Evolutionary conservation across 1,140 invertebrate genomes (phyloP).

Genomic region (Drosophila lini): DNA sequence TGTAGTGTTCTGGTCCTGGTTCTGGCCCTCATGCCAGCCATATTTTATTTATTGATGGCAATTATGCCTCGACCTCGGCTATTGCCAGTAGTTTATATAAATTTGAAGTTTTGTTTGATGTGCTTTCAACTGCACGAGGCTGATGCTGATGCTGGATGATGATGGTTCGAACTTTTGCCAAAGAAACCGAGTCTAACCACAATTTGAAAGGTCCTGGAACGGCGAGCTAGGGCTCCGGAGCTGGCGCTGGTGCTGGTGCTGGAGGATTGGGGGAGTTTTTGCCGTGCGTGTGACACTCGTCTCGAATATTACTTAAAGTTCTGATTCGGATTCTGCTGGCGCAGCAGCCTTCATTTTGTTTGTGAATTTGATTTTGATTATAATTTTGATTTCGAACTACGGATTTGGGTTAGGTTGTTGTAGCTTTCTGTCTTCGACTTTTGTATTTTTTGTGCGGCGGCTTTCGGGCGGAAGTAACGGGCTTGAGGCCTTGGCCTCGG

Average conservation of each 20-base stretch:
- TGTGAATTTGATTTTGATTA: constrained; percentile 46
- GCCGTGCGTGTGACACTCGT: constrained; percentile 47
- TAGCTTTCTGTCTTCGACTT: constrained; percentile 40
- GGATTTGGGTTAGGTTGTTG: constrained; percentile 61
- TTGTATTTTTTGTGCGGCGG: constrained; percentile 54
- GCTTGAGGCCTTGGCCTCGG: constrained; percentile 20
- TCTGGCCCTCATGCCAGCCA: constrained; percentile 50
- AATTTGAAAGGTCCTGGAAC: constrained; percentile 55
- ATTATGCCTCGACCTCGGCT: constrained; percentile 81
- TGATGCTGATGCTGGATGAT: constrained; percentile 35
- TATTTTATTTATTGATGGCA: constrained; percentile 83
- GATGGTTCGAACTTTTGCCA: constrained; percentile 72
- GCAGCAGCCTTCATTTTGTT: constrained; percentile 59
- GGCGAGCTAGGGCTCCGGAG: constrained; percentile 13
- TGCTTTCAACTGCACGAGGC: constrained; percentile 71
- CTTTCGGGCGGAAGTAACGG: constrained; percentile 60
- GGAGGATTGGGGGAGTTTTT: constrained; percentile 23
- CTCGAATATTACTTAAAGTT: constrained; percentile 70
- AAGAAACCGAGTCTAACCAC: constrained; percentile 78
- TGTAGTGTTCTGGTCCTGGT: constrained; percentile 14
- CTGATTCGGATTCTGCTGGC: constrained; percentile 59
- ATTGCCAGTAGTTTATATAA: constrained; percentile 75
- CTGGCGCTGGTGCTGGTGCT: constrained; percentile 9
- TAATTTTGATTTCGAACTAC: constrained; percentile 53
- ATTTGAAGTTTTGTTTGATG: constrained; percentile 81